phyloP scores from a whole-genome alignment of 2,113 vertebrate species.

The Nothocercus julius region DNA sequence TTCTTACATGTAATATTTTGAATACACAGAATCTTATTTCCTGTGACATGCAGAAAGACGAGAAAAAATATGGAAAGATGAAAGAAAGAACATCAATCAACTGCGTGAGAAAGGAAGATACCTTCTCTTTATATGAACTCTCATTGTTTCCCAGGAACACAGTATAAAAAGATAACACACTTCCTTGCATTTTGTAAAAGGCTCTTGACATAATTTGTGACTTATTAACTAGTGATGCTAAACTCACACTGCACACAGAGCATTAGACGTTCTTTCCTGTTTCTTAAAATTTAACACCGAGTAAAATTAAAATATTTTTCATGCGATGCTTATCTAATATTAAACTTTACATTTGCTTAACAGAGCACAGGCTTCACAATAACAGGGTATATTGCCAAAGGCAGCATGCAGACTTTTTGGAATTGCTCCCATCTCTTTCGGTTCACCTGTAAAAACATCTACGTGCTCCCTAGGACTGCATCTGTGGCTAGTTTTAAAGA shows the following conservation, averaged over 20 bases:
- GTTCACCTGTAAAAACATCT: slow-evolving; percentile 92
- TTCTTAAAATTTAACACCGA: slow-evolving; percentile 72
- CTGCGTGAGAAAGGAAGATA: slow-evolving; percentile 70
- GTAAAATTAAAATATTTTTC: slow-evolving; percentile 77
- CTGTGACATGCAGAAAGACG: slow-evolving; percentile 57
- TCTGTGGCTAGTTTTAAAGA: slow-evolving; percentile 87
- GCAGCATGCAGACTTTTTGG: slow-evolving; percentile 84
- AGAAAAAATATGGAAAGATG: slow-evolving; percentile 66
- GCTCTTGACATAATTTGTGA: slow-evolving; percentile 73
- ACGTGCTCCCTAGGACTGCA: slow-evolving; percentile 84
- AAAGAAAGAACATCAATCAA: slow-evolving; percentile 70
- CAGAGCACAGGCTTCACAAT: slow-evolving; percentile 86
- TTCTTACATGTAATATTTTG: slow-evolving; percentile 52
- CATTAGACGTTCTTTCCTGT: slow-evolving; percentile 52
- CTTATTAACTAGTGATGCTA: slow-evolving; percentile 74
- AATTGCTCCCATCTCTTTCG: slow-evolving; percentile 85
- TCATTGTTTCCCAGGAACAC: slow-evolving; percentile 77
- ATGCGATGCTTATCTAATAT: slow-evolving; percentile 79
- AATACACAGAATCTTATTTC: slow-evolving; percentile 59
- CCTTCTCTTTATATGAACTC: slow-evolving; percentile 71
- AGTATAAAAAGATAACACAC: slow-evolving; percentile 72
- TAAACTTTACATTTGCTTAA: slow-evolving; percentile 84
- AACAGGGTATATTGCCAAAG: slow-evolving; percentile 86
- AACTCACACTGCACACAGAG: slow-evolving; percentile 51
- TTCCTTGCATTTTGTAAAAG: slow-evolving; percentile 76